These are phyloP conservation scores for Penaeus chinensis DNA, from an alignment of 1,140 invertebrate genomes.

Conservation along the genomic window DNA sequence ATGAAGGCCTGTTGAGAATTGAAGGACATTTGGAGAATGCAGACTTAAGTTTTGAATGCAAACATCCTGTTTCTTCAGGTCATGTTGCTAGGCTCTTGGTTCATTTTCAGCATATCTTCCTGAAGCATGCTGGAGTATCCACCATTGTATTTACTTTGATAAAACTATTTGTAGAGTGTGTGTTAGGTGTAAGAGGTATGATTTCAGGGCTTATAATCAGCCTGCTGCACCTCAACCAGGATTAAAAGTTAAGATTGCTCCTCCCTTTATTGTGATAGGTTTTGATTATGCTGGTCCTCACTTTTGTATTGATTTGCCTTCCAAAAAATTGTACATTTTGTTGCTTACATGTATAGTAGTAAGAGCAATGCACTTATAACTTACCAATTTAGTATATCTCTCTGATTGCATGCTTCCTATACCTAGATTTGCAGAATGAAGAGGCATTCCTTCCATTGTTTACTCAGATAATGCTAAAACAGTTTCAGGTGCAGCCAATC, in stretches of 20 bases:
- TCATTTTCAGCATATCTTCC: too few species aligned
- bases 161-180: constrained; percentile 12
- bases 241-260: constrained; percentile 21
- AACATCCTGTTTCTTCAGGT: too few species aligned
- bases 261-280: constrained; percentile 31
- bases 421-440: too few species aligned
- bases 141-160: too few species aligned
- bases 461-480: constrained; percentile 36
- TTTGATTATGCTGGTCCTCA: constrained; percentile 35
- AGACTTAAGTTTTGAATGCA: too few species aligned
- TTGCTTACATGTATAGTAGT: constrained; percentile 30
- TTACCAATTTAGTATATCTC: constrained; percentile 24
- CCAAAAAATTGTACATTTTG: constrained; percentile 27
- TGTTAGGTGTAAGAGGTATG: constrained; percentile 17
- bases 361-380: constrained; percentile 26
- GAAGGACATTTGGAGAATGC: too few species aligned
- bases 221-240: background rate
- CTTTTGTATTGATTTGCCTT: too few species aligned
- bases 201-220: background rate
- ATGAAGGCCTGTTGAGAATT: too few species aligned
- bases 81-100: too few species aligned
- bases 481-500: background rate
- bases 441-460: too few species aligned
- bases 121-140: too few species aligned
- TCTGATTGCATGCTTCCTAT: constrained; percentile 37